Conservation (phyloP, 2,888 invertebrate species). For the Cynaeus angustus region DNA sequence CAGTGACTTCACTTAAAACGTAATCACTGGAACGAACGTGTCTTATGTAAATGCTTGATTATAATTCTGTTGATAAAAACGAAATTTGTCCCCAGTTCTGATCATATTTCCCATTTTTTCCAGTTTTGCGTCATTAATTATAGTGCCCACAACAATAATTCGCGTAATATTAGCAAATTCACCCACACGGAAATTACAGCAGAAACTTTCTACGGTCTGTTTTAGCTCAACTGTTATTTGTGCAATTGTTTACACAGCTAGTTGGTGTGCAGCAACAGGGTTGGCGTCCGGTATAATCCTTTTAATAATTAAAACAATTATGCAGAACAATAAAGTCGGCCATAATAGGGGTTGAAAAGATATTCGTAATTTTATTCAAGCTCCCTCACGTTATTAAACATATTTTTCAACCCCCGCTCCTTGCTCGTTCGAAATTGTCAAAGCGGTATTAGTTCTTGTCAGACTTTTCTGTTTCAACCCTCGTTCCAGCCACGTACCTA, state of each 20-base stretch:
- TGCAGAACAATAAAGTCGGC: conserved; percentile 37
- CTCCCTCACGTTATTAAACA: conserved; percentile 40
- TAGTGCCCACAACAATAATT: conserved; percentile 36
- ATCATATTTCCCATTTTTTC: not conserved
- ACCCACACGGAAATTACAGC: conserved; percentile 39
- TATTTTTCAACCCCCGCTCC: conserved; percentile 31
- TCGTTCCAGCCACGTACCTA: conserved; percentile 25
- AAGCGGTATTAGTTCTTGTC: conserved; percentile 45
- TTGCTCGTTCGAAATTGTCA: conserved; percentile 28
- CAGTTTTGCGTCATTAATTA: conserved; percentile 1
- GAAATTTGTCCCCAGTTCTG: too few species aligned
- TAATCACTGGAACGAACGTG: too few species aligned
- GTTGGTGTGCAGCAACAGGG: conserved; percentile 9
- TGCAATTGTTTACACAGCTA: conserved; percentile 21
- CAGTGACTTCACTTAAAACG: too few species aligned
- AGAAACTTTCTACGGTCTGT: conserved; percentile 29
- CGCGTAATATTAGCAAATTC: conserved; percentile 26
- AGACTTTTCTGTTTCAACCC: conserved; percentile 29
- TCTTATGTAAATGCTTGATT: too few species aligned
- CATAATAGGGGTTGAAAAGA: conserved; percentile 19
- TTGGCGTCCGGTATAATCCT: conserved; percentile 28
- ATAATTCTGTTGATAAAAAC: too few species aligned
- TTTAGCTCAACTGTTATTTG: conserved; percentile 25
- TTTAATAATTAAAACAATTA: conserved; percentile 45
- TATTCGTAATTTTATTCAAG: conserved; percentile 39